Evolutionary conservation across 2,113 vertebrate species (phyloP), one percentile per base, ranked within the genome.

Genomic region (Jacana jacana): DNA sequence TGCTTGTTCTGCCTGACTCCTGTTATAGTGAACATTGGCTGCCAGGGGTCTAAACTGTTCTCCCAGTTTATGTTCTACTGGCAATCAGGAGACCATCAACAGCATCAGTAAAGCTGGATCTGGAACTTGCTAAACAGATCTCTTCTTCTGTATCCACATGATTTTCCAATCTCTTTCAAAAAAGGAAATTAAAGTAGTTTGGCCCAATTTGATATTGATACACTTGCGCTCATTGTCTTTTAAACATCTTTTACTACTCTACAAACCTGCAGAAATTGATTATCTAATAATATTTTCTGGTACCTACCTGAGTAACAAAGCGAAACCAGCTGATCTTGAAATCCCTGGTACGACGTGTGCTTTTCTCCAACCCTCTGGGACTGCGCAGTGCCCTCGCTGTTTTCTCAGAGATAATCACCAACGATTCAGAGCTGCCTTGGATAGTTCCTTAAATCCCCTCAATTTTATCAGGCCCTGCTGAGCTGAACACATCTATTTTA

Each of bases 331-430:
- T 77, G 54, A 86, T 83, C 66, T 75, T 20, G 9, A 89, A 91
- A 86, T 71, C 73, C 19, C 17, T 91, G 55, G 25, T 51, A 44
- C 0, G 0, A 58, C 42, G 5, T 19, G 5, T 0, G 0, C 5
- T 86, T 91, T 51, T 20, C 48, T 81, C 33, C 18, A 44, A 15
- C 68, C 48, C 39, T 68, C 39, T 76, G 77, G 42, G 86, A 71
- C 48, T 46, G 46, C 23, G 19, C 5, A 79, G 33, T 64, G 73
- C 19, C 81, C 81, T 89, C 87, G 46, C 63, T 88, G 79, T 77
- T 60, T 69, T 85, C 79, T 63, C 14, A 6, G 68, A 68, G 57
- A 75, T 60, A 89, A 88, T 71, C 77, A 76, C 3, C 1, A 68
- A 28, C 55, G 72, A 31, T n/a, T 87, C 84, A 75, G 73, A 79